Base-by-base conservation (phyloP, 2,888 invertebrate species). In the Neoscelio sp. region DNA sequence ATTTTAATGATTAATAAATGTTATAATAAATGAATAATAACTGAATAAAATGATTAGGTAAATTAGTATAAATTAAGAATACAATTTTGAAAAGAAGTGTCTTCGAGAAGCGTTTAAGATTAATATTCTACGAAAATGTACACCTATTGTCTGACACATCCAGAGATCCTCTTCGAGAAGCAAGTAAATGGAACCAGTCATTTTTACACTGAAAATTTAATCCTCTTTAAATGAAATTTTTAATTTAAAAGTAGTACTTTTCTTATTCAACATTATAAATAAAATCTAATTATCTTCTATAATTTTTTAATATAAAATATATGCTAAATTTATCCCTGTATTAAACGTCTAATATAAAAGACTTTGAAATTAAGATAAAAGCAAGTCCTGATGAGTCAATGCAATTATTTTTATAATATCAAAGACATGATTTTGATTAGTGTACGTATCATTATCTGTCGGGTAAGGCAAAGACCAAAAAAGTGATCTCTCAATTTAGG, bases 111-210 rank as follows among this genome's bases (percentile, higher is more conserved):
- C 23, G 30, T 23, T 40, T 80, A 82, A 74, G 84, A 86, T 84
- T 85, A 83, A 85, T 87, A 87, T 88, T 87, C 86, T 78, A 44
- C 44, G 38, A 40, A 74, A 80, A 85, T 80, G 79, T 82, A 74
- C 81, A 68, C 77, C 82, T 86, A 86, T 87, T 84, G 84, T 85
- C 80, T 70, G 75, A 79, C 84, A n/a, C n/a, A n/a, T n/a, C n/a
- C n/a, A n/a, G n/a, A n/a, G 85, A 86, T 87, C 86, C 86, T 87
- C 86, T 87, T 80, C 75, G 50, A 82, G 81, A 74, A 83, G 78
- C 67, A 81, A 71, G 74, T 85, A 23, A 85, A 85, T 84, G 82
- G 83, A 33, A 62, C 76, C 50, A 38, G 60, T 48, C 54, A 71
- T 79, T 77, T 76, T 82, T 79, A 68, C 70, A 68, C 4, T 23